Conservation (phyloP, 2,888 invertebrate species). For the Dicranocentrus wangi region DNA sequence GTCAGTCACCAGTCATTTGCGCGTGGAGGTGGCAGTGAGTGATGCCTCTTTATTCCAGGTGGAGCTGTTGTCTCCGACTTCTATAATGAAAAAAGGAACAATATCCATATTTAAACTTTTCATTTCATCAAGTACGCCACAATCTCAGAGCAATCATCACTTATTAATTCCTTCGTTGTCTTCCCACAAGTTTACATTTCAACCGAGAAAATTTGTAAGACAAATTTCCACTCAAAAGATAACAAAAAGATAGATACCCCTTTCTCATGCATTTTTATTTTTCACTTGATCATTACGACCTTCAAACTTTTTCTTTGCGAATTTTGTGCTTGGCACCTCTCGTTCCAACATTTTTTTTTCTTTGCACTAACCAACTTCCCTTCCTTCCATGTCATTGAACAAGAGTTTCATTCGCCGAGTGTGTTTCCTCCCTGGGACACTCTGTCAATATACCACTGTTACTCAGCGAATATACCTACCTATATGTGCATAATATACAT, state of each 20-base stretch:
- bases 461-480: neutral
- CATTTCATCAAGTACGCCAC: too few relatives aligned
- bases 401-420: neutral
- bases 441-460: too few relatives aligned
- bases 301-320: conserved; percentile 19
- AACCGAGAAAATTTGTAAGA: too few relatives aligned
- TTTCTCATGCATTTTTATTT: too few relatives aligned
- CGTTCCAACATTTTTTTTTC: neutral
- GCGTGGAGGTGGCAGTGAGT: neutral
- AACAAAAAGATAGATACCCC: too few relatives aligned
- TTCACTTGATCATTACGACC: too few relatives aligned
- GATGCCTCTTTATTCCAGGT: neutral
- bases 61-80: neutral
- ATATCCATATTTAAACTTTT: neutral
- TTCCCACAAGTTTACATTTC: too few relatives aligned
- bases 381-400: neutral
- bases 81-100: neutral
- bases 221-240: too few relatives aligned
- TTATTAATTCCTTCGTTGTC: too few relatives aligned
- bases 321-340: conserved; percentile 11
- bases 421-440: too few relatives aligned
- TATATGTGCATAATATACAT: too few relatives aligned
- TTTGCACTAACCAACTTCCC: neutral
- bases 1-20: conserved; percentile 1
- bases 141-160: too few relatives aligned